Evolutionary conservation across 1,140 invertebrate species (phyloP).

Genomic region (Cydia splendana): DNA sequence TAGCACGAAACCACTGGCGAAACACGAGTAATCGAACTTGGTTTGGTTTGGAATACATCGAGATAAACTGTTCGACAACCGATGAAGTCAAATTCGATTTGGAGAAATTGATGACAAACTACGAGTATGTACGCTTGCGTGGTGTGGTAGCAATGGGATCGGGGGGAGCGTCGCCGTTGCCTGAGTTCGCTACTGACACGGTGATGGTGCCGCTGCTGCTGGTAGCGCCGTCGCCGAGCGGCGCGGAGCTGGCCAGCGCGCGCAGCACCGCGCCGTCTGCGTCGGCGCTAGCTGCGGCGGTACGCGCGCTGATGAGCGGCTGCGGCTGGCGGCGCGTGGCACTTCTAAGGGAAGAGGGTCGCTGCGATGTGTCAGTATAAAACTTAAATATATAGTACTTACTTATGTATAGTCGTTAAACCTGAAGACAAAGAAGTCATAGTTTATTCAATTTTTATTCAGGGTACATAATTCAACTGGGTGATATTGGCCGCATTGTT

Average conservation of each 20-base stretch:
- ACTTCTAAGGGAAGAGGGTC: not conserved
- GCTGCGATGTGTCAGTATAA: not conserved
- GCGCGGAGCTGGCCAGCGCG: not conserved
- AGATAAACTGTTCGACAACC: not conserved
- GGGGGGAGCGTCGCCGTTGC: not conserved
- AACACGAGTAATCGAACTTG: not conserved
- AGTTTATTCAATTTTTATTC: too few relatives aligned
- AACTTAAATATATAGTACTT: too few relatives aligned
- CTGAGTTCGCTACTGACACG: not conserved
- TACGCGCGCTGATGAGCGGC: not conserved
- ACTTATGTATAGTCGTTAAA: not conserved
- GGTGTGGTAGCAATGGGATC: not conserved
- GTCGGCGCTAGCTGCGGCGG: not conserved
- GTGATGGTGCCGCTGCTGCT: not conserved
- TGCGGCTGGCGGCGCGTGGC: constrained; percentile 12
- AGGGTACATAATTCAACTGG: too few relatives aligned
- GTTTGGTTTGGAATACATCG: not conserved
- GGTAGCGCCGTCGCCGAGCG: not conserved
- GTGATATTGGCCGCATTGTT: too few relatives aligned
- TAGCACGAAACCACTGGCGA: not conserved
- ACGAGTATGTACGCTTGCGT: not conserved
- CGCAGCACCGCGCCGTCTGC: constrained; percentile 66
- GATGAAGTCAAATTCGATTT: not conserved
- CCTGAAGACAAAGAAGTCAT: not conserved
- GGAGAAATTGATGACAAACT: not conserved